These are phyloP conservation scores for Tipula helvola DNA, from an alignment of 2,888 invertebrate species.

Conservation along the genomic window DNA sequence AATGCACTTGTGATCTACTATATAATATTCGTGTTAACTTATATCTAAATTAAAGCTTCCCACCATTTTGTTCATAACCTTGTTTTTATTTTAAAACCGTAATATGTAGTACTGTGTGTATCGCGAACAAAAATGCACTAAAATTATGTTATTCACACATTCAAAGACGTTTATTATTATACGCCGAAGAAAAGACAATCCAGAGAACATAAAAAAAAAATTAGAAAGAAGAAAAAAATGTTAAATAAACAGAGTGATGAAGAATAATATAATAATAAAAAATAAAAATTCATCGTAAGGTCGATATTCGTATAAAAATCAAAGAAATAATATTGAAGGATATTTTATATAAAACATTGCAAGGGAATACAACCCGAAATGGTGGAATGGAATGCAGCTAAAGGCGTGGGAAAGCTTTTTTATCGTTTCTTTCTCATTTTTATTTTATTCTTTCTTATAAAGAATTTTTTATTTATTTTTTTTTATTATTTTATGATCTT, in stretches of 20 bases:
- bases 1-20: background rate
- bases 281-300: background rate
- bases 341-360: background rate
- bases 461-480: background rate
- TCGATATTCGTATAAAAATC: background rate
- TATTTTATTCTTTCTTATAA: background rate
- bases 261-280: background rate
- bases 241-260: background rate
- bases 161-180: background rate
- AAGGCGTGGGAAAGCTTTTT: background rate
- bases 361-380: background rate
- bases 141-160: background rate
- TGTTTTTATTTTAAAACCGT: background rate
- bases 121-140: background rate
- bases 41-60: background rate
- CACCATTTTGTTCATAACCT: background rate
- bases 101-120: background rate
- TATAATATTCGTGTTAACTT: background rate
- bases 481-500: background rate
- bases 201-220: background rate
- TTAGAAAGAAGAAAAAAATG: background rate
- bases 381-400: background rate
- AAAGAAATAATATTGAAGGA: slow-evolving; percentile 4
- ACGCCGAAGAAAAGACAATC: background rate
- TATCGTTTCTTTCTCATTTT: background rate